Conservation (phyloP, 2,797 vertebrate genomes). For the Coracias cyanogaster region DNA sequence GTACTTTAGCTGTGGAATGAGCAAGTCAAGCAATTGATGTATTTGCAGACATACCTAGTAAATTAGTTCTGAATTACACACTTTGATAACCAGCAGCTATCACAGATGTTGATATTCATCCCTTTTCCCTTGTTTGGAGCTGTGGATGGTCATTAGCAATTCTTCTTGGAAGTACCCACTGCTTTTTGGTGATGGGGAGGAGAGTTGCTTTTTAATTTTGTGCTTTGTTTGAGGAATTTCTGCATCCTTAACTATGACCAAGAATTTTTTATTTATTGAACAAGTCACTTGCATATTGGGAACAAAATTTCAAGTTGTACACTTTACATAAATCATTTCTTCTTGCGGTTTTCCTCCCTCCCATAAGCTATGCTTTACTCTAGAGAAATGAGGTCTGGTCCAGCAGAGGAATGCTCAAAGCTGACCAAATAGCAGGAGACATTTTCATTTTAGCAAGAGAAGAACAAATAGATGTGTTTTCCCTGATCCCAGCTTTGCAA, state of each 20-base stretch:
- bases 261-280: not conserved
- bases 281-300: not conserved
- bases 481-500: not conserved
- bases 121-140: not conserved
- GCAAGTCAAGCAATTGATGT: slow-evolving; percentile 16
- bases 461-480: not conserved
- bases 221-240: not conserved
- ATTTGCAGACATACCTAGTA: not conserved
- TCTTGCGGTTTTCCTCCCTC: not conserved
- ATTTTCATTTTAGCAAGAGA: not conserved
- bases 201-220: not conserved
- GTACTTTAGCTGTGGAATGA: slow-evolving; percentile 1
- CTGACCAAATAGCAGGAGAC: not conserved
- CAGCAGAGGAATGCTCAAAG: not conserved
- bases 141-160: not conserved
- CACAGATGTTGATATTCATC: not conserved
- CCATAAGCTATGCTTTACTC: not conserved
- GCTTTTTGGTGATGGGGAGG: not conserved
- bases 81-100: not conserved
- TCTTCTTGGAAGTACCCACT: not conserved
- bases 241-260: not conserved
- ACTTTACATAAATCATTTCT: not conserved
- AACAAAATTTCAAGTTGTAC: not conserved
- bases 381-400: not conserved
- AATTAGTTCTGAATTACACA: not conserved